These are phyloP conservation scores for Picathartes gymnocephalus DNA, from an alignment of 2,113 vertebrate species.

Conservation along the genomic window DNA sequence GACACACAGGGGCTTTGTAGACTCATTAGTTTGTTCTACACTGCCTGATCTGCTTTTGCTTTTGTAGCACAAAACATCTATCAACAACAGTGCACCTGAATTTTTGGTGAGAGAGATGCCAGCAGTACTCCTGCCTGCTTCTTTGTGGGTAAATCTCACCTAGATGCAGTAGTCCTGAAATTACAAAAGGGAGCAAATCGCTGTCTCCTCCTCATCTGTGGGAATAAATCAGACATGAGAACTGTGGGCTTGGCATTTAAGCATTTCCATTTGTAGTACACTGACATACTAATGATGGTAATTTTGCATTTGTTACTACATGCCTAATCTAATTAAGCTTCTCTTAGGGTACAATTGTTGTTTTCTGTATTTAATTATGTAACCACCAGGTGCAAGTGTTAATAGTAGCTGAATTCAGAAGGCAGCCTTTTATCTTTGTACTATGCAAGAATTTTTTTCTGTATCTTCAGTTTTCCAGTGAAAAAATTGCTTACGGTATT, in stretches of 20 bases:
- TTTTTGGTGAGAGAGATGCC: neutral
- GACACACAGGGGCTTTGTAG: neutral
- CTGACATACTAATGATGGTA: constrained; percentile 40
- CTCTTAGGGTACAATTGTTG: constrained; percentile 35
- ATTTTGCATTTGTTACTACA: constrained; percentile 43
- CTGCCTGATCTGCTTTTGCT: neutral
- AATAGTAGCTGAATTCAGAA: constrained; percentile 35
- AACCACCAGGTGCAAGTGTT: constrained; percentile 52
- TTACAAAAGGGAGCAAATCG: neutral
- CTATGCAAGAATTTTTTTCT: neutral
- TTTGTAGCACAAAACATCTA: neutral
- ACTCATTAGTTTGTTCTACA: neutral
- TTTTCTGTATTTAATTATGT: constrained; percentile 40
- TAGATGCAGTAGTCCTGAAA: neutral
- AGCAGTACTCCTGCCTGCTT: neutral
- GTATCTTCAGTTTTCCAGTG: constrained; percentile 7
- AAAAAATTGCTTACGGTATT: neutral
- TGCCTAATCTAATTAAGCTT: constrained; percentile 47
- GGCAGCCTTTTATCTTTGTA: constrained; percentile 28
- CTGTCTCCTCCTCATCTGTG: constrained; percentile 6
- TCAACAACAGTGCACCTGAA: neutral
- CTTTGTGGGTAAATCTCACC: neutral
- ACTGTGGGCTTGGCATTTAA: constrained; percentile 26
- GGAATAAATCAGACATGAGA: constrained; percentile 15
- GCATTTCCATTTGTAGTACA: constrained; percentile 18